phyloP scores from a whole-genome alignment of 2,113 vertebrate species.

The Sprattus sprattus region DNA sequence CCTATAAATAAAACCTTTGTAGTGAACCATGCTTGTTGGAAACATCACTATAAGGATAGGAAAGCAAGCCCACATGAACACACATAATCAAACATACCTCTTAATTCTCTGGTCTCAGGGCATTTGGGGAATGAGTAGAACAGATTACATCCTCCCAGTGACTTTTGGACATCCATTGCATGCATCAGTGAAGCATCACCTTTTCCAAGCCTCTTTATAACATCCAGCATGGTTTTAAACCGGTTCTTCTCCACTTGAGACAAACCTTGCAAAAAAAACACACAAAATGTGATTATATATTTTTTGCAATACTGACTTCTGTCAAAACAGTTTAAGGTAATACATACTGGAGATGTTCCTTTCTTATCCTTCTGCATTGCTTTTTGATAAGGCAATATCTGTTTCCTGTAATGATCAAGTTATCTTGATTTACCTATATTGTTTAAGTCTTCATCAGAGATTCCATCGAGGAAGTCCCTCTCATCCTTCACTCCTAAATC shows the following conservation, averaged over 20 bases:
- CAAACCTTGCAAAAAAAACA: constrained; percentile 42
- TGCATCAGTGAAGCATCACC: rapidly evolving
- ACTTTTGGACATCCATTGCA: constrained; percentile 33
- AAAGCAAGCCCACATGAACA: too few species aligned
- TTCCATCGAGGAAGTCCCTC: constrained; percentile 56
- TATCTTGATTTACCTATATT: constrained; percentile 47
- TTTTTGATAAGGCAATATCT: too few species aligned
- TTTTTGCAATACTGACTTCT: neutral
- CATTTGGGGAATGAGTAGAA: constrained; percentile 58
- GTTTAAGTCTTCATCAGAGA: constrained; percentile 46
- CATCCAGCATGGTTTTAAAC: constrained; percentile 49
- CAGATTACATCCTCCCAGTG: constrained; percentile 30
- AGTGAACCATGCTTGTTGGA: too few species aligned
- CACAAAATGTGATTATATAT: neutral
- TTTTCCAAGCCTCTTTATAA: constrained; percentile 31
- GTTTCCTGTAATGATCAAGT: too few species aligned
- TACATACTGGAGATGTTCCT: too few species aligned
- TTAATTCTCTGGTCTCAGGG: constrained; percentile 39
- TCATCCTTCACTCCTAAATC: constrained; percentile 55
- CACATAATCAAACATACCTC: constrained; percentile 33
- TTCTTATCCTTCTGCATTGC: too few species aligned
- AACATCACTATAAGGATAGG: too few species aligned
- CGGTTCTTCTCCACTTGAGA: constrained; percentile 58
- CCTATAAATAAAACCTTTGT: too few species aligned
- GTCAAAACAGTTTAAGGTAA: too few species aligned